phyloP scores from a whole-genome alignment of 2,888 invertebrate genomes.

The Dasypolia templi region DNA sequence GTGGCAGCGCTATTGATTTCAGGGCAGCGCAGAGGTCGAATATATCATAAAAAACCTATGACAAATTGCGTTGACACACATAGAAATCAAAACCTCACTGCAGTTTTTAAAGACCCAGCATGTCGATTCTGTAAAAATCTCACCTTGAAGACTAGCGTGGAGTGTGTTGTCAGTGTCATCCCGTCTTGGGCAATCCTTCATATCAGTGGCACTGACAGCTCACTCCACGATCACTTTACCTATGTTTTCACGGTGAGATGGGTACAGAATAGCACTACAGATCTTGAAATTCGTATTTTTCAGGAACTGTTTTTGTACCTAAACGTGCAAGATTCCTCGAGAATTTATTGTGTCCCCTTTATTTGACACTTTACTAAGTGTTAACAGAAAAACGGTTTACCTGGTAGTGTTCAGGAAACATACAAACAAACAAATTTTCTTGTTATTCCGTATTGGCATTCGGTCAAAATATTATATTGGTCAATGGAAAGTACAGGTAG shows the following conservation, averaged over 20 bases:
- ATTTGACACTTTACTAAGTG: constrained; percentile 25
- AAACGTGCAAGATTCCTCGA: not conserved
- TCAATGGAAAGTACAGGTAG: constrained; percentile 25
- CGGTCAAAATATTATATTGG: constrained; percentile 44
- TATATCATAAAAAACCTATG: not conserved
- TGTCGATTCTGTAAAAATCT: too few species aligned
- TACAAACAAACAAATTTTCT: constrained; percentile 12
- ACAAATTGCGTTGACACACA: not conserved
- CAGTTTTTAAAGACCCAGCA: not conserved
- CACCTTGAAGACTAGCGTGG: too few species aligned
- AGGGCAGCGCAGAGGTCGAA: not conserved
- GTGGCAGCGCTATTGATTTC: not conserved
- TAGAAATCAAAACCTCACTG: too few species aligned
- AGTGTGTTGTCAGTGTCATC: too few species aligned
- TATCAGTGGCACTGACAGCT: too few species aligned
- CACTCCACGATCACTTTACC: too few species aligned
- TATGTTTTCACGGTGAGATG: too few species aligned
- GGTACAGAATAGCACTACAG: too few species aligned
- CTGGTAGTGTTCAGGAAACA: constrained; percentile 10
- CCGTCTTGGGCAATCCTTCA: too few species aligned
- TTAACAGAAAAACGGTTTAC: constrained; percentile 18
- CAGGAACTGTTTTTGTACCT: not conserved
- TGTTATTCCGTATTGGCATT: constrained; percentile 51
- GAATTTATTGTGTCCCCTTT: constrained; percentile 2
- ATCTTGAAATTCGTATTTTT: not conserved